These are phyloP conservation scores for Enoplosus armatus DNA, from an alignment of 2,797 vertebrate species.

Conservation along the genomic window DNA sequence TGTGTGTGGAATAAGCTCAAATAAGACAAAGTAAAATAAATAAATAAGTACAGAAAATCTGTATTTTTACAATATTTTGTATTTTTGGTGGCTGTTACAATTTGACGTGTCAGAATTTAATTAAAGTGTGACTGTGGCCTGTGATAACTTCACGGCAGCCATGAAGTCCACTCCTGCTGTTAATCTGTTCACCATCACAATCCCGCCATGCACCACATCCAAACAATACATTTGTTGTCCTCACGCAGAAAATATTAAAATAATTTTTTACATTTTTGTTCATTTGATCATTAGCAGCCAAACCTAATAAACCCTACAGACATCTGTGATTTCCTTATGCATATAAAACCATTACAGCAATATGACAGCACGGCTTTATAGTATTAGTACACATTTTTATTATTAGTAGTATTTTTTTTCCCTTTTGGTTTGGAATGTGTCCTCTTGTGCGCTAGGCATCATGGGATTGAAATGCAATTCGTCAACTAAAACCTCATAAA, in stretches of 20 bases:
- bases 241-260: no score
- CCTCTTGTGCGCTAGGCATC: background rate
- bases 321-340: background rate
- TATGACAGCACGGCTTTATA: background rate
- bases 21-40: background rate
- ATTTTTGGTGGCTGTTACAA: background rate
- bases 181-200: background rate
- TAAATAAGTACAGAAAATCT: no score
- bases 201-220: background rate
- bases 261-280: background rate
- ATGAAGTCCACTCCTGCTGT: no score
- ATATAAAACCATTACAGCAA: no score
- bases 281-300: background rate
- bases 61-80: background rate
- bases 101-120: background rate
- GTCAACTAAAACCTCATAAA: slow-evolving; percentile 22
- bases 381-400: background rate
- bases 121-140: no score
- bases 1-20: background rate
- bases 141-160: no score
- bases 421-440: background rate
- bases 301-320: background rate
- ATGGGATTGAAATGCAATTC: background rate
- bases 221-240: background rate
- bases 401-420: background rate